A percentile compares a stretch with the other conserved stretches of the same genome.
Evolutionary conservation across 2,113 vertebrate species (phyloP).

Genomic region (Theristicus caerulescens): DNA sequence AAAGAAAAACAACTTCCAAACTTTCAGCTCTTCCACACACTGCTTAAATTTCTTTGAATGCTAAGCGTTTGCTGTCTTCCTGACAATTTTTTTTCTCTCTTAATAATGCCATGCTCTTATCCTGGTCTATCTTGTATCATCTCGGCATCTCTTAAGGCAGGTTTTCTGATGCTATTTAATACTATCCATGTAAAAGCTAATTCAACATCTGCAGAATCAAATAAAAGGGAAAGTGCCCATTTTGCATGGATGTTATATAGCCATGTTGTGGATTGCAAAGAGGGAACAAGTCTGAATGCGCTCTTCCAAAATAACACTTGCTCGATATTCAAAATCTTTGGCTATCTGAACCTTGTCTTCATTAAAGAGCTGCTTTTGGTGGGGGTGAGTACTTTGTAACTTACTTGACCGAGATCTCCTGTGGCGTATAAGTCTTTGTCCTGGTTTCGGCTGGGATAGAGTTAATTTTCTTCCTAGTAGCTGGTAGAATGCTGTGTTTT

Average conservation of each 20-base stretch:
- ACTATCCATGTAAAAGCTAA: not conserved
- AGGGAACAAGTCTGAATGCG: not conserved
- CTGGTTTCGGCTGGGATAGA: too few relatives aligned
- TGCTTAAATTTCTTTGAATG: not conserved
- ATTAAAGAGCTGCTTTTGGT: not conserved
- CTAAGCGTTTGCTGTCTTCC: not conserved
- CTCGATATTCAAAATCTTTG: not conserved
- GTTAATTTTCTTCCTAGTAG: too few relatives aligned
- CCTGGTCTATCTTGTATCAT: not conserved
- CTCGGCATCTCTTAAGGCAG: not conserved
- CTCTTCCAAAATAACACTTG: not conserved
- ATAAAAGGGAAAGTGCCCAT: not conserved
- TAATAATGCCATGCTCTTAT: not conserved
- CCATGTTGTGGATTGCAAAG: not conserved
- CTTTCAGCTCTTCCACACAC: not conserved
- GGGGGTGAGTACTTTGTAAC: not conserved
- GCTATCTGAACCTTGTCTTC: not conserved
- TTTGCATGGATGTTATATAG: not conserved
- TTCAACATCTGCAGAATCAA: not conserved
- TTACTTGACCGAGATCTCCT: not conserved
- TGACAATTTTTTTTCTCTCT: not conserved
- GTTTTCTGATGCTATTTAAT: not conserved
- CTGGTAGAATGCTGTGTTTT: too few relatives aligned
- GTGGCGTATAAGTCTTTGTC: not conserved
- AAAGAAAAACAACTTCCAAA: slow-evolving; percentile 28